Evolutionary conservation across 2,888 invertebrate genomes (phyloP).

Genomic region (Drosophila basisetae): DNA sequence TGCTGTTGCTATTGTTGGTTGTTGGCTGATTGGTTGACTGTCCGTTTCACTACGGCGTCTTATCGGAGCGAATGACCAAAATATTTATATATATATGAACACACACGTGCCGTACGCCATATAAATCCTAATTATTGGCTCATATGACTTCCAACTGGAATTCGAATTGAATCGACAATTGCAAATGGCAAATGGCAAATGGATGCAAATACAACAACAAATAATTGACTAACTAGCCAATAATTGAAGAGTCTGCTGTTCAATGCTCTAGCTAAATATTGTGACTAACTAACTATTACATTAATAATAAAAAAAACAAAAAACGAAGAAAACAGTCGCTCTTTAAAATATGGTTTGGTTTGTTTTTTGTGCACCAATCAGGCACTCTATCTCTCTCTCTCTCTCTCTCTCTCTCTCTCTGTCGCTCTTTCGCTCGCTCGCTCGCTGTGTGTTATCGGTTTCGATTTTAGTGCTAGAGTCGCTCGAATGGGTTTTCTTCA

Average conservation of each 20-base stretch:
- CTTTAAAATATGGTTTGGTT: constrained; percentile 50
- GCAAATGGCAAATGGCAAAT: constrained; percentile 1
- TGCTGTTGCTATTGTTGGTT: not conserved
- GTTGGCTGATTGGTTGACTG: constrained; percentile 30
- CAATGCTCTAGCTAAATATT: not conserved
- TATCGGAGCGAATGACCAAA: constrained; percentile 49
- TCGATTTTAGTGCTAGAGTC: constrained; percentile 38
- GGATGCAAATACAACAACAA: constrained; percentile 2
- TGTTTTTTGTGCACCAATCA: constrained; percentile 29
- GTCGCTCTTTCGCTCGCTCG: not conserved
- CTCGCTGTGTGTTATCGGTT: constrained; percentile 37
- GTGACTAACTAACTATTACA: constrained; percentile 33
- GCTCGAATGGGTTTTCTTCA: constrained; percentile 15
- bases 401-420: not conserved
- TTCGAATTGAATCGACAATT: constrained; percentile 4
- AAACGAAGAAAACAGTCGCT: constrained; percentile 37
- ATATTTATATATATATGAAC: constrained; percentile 12
- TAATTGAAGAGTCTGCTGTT: not conserved
- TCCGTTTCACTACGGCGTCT: constrained; percentile 13
- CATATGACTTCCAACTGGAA: constrained; percentile 48
- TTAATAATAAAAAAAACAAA: not conserved
- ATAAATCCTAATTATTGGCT: constrained; percentile 39
- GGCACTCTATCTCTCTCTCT: not conserved
- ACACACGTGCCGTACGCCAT: not conserved
- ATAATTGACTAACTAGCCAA: constrained; percentile 25